phyloP scores from a whole-genome alignment of 2,113 vertebrate species.

The Machaerirhynchus nigripectus region DNA sequence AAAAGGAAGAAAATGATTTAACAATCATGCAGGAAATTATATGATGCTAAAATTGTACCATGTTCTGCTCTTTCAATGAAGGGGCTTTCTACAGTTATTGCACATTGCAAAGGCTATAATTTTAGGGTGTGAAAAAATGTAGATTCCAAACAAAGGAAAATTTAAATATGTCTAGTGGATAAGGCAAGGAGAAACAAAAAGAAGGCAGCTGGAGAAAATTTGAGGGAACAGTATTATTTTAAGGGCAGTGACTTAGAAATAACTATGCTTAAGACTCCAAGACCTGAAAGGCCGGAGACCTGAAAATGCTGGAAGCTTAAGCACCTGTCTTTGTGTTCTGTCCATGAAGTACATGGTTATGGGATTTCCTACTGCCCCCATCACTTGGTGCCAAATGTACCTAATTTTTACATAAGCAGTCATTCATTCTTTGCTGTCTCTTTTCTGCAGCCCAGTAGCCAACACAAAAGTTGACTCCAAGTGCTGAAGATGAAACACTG shows the following conservation, averaged over 20 bases:
- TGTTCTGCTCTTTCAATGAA: slow-evolving; percentile 71
- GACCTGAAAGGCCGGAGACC: neutral
- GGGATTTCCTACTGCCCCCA: neutral
- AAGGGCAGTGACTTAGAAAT: slow-evolving; percentile 42
- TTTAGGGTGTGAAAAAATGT: slow-evolving; percentile 70
- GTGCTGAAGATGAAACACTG: neutral
- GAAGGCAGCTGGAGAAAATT: slow-evolving; percentile 39
- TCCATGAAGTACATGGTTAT: neutral
- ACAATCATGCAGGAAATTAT: slow-evolving; percentile 77
- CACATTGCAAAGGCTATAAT: slow-evolving; percentile 70
- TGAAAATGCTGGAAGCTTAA: neutral
- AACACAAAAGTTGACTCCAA: neutral
- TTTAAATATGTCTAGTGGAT: slow-evolving; percentile 65
- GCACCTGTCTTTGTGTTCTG: neutral
- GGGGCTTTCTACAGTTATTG: slow-evolving; percentile 68
- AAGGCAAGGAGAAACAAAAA: slow-evolving; percentile 51
- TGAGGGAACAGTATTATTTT: slow-evolving; percentile 18
- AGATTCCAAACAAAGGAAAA: slow-evolving; percentile 72
- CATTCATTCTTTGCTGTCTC: neutral
- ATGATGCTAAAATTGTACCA: slow-evolving; percentile 78
- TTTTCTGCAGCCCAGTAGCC: neutral
- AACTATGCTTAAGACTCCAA: neutral
- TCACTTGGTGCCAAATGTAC: neutral
- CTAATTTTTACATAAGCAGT: neutral
- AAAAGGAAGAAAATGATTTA: slow-evolving; percentile 74